Evolutionary conservation across 2,888 invertebrate species (phyloP), one percentile per base, ranked within the genome.

Genomic region (Ormyrus rosae): DNA sequence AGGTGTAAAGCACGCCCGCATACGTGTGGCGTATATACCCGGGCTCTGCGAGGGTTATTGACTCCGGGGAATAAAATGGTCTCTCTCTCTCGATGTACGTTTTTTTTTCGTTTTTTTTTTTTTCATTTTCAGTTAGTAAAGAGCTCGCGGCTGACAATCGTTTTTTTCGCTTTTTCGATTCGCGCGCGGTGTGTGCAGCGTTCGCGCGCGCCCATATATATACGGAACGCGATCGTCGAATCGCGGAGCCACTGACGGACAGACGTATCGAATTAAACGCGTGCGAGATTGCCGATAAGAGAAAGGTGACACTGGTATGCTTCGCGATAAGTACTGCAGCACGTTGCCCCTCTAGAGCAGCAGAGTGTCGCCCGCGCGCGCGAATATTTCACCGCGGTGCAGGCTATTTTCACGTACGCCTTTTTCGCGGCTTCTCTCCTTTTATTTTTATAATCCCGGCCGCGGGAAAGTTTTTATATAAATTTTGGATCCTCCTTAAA

Each of bases 221-320:
- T 1, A 19, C 19, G 19, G 1, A 19, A 19, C 55, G 61, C 56
- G 56, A 75, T 64, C 63, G 70, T 13, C 46, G 68, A 75, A 67
- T 75, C 79, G 74, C 70, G 74, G 81, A 83, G 48, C 34, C 19
- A 53, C 65, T 75, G 70, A 60, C 61, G 72, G 53, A 75, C 72
- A 63, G 69, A 61, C 72, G 77, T 83, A 82, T 88, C 88, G 85
- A 85, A 86, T 89, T 87, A 83, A 86, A 86, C 85, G 72, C 45
- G 83, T 82, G 83, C 83, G 83, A 83, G 87, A 85, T 86, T 85
- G 86, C 85, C 87, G 89, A 89, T 89, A 89, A 89, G 84, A 84
- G 89, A 87, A 88, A 89, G 84, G 84, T 85, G 88, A 89, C 86
- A 86, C 85, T 86, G 86, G 87, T 86, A 89, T 88, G 87, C 85